Evolutionary conservation across 1,140 invertebrate species (phyloP), one percentile per base, ranked within the genome.

Genomic region (Lepidotrigona ventralis): DNA sequence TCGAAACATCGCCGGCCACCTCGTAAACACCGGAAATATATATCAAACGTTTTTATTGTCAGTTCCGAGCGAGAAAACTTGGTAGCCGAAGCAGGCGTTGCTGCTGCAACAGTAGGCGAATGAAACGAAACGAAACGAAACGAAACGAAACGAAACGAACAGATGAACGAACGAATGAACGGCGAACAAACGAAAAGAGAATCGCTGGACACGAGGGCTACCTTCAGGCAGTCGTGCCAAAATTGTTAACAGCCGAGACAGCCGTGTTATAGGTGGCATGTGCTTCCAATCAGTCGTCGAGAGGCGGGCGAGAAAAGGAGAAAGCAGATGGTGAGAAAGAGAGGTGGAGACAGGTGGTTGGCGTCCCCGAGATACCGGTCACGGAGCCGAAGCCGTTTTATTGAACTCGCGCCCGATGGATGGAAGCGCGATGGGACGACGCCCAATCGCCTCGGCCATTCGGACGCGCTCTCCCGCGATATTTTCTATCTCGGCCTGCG

Each of bases 221-320:
- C 70, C 81, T 79, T 80, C 53, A 66, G 88, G 78, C 84, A 88
- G 79, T 81, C 87, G 87, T 89, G 88, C 88, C 88, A 88, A 89
- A 89, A 89, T 89, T 88, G 88, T 88, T 88, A 89, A 89, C 84
- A 87, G 79, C 83, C 83, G 72, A 76, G 83, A 88, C 86, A 85
- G 86, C 78, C 77, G 84, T 89, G 87, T 88, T 88, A 76, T 88
- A 83, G 87, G 84, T 79, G 87, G 86, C 87, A 88, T 86, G 84
- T 88, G 87, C 84, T 88, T 53, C 83, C 87, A 88, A 88, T 88
- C 87, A 88, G 76, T 88, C 84, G 87, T 72, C 66, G 78, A 78
- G 39, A 46, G 39, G 64, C 46, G 53, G 33, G 29, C 63, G 33
- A 56, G 77, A 71, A 63, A 64, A 29, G 26, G 46, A n/a, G 17